Evolutionary conservation across 2,888 invertebrate species (phyloP), one percentile per base, ranked within the genome.

Genomic region (Polydrusus tereticollis): DNA sequence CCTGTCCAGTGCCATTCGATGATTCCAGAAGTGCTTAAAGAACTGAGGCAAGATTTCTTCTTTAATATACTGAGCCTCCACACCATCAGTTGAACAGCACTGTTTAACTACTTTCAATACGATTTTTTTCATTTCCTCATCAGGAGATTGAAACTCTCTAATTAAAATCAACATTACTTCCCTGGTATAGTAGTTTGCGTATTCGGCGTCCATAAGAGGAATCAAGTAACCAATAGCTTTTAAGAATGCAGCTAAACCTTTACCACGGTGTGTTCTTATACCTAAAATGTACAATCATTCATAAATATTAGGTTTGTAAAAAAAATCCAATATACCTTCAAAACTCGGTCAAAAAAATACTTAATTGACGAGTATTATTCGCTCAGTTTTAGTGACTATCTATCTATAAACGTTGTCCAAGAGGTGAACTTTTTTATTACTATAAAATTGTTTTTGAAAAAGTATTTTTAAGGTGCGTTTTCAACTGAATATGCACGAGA

Each of bases 91-190:
- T 8, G 97, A 98, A 84, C 99, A 99, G 87, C 99, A 99, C 87
- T 99, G 99, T 86, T 99, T 99, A 72, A 99, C 99, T 74, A 99
- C 97, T 89, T 99, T 99, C 76, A 99, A 88, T 0, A 99, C 99
- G 87, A 99, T 99, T 85, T 99, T 99, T 86, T 99, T 99, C 99
- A 99, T 99, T 89, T 99, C 99, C 86, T 99, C 99, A 85, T 99
- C 99, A 0, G 99, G 99, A 69, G 99, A 99, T 87, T 98, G 98
- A 86, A 99, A 99, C 88, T 99, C 99, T 86, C 99, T 91, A 80
- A 99, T 99, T 23, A 99, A 89, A 85, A 99, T 99, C 86, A 97
- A 88, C 98, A 98, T 98, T 84, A 98, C 99, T 92, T 99, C 99
- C 79, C 98, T 90, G 0, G 99, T 99, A 84, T 99, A 99, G 86